Evolutionary conservation across 2,797 vertebrate genomes (phyloP).

Genomic region (Gymnoscopelus braueri): DNA sequence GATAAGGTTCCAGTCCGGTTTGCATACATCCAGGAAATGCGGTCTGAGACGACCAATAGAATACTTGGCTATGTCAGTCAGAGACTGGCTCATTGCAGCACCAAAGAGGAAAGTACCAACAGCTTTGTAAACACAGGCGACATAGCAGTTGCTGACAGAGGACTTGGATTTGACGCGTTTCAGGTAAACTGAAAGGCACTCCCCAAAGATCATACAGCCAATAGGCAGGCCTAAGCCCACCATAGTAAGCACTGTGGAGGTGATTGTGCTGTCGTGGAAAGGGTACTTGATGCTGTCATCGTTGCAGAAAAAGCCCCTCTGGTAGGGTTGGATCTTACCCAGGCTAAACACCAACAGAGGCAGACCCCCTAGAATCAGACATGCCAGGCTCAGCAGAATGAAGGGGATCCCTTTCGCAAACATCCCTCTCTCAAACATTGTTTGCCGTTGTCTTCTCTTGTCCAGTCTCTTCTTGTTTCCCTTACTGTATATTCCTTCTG

Average conservation of each 20-base stretch:
- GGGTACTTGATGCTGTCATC: constrained; percentile 97
- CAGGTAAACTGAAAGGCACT: constrained; percentile 88
- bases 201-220: constrained; percentile 92
- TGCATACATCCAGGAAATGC: constrained; percentile 93
- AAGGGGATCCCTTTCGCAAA: too few relatives aligned
- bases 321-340: constrained; percentile 95
- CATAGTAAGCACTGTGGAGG: constrained; percentile 90
- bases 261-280: constrained; percentile 94
- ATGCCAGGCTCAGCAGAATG: too few relatives aligned
- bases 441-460: too few relatives aligned
- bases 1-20: constrained; percentile 76
- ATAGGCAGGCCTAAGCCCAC: constrained; percentile 94
- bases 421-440: too few relatives aligned
- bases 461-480: too few relatives aligned
- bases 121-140: constrained; percentile 92
- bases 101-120: constrained; percentile 95
- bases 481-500: too few relatives aligned
- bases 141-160: constrained; percentile 88
- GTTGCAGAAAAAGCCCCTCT: constrained; percentile 99
- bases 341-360: constrained; percentile 96
- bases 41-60: constrained; percentile 96
- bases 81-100: constrained; percentile 93
- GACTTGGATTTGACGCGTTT: constrained; percentile 92
- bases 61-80: constrained; percentile 98
- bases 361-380: constrained; percentile 83